Evolutionary conservation across 2,888 invertebrate genomes (phyloP), one percentile per base, ranked within the genome.

Genomic region (Drosophila aldrichi): DNA sequence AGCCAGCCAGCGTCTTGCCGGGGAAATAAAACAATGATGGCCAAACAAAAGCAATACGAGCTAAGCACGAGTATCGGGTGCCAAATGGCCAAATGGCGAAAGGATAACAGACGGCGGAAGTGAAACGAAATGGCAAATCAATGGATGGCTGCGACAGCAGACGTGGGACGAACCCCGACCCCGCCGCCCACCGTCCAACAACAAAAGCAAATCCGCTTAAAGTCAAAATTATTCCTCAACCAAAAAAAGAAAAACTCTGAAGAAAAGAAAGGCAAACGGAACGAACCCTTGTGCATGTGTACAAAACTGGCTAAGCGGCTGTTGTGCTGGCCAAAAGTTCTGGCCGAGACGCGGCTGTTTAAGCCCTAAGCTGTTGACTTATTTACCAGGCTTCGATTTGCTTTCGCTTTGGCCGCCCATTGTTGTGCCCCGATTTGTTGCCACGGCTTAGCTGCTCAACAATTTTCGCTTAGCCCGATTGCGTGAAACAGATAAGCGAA

Each of bases 121-220:
- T 72, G 67, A 77, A 85, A 65, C 81, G 84, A 78, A 89, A 88
- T 88, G 75, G 78, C 82, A 77, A 89, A 90, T 89, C 84, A 90
- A 77, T 81, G 77, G 52, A 77, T 81, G 77, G 52, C 44, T 57
- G 63, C 38, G 56, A 46, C 54, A 51, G 58, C 48, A 57, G 70
- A 55, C 65, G 49, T 55, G 62, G 54, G 43, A 29, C 29, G 8
- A 29, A 3, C 32, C 32, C 9, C 32, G 3, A 9, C 10, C 10
- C 9, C 32, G 32, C 32, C 32, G 8, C 32, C 9, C 32, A n/a
- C n/a, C 48, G 67, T 9, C n/a, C 70, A 73, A 77, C 70, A 74
- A 77, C 80, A 67, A 74, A 70, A 77, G 74, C 71, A 90, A 91
- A 91, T 82, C 91, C 86, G 90, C 91, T 91, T 91, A 91, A 88